These are phyloP conservation scores for Tipula lateralis DNA, from an alignment of 2,888 invertebrate genomes.

Conservation along the genomic window DNA sequence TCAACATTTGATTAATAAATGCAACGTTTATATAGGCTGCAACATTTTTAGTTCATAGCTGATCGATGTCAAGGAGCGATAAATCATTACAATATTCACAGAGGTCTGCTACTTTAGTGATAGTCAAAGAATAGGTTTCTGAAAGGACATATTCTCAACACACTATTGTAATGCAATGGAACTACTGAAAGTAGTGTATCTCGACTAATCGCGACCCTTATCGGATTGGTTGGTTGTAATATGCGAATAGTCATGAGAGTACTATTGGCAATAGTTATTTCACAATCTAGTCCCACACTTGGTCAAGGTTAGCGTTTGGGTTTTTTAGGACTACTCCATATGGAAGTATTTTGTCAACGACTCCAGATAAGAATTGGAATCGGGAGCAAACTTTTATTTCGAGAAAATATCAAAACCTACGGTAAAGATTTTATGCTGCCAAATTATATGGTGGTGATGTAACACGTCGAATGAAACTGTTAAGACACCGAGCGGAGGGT, in stretches of 20 bases:
- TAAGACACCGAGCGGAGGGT: conserved; percentile 87
- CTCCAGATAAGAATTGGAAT: conserved; percentile 79
- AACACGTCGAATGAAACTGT: conserved; percentile 80
- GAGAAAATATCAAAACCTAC: conserved; percentile 80
- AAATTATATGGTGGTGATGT: conserved; percentile 95
- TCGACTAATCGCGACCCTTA: conserved; percentile 80
- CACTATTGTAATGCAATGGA: too few species aligned
- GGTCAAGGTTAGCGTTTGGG: conserved; percentile 87
- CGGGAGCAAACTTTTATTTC: conserved; percentile 70
- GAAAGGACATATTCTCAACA: too few species aligned
- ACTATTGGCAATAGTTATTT: conserved; percentile 70
- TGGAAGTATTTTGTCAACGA: conserved; percentile 84
- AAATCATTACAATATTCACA: too few species aligned
- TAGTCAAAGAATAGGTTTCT: too few species aligned
- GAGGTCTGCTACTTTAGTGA: too few species aligned
- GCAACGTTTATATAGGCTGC: too few species aligned
- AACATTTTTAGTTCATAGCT: too few species aligned
- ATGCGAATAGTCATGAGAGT: conserved; percentile 70
- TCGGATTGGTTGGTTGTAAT: conserved; percentile 80
- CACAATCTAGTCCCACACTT: conserved; percentile 80
- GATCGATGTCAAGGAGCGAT: too few species aligned
- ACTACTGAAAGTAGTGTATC: conserved; percentile 67
- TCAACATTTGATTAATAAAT: too few species aligned
- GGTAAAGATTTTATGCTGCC: conserved; percentile 90
- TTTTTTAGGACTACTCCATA: conserved; percentile 77